Evolutionary conservation across 2,797 vertebrate species (phyloP), one percentile per base, ranked within the genome.

Genomic region (Setipinna tenuifilis): DNA sequence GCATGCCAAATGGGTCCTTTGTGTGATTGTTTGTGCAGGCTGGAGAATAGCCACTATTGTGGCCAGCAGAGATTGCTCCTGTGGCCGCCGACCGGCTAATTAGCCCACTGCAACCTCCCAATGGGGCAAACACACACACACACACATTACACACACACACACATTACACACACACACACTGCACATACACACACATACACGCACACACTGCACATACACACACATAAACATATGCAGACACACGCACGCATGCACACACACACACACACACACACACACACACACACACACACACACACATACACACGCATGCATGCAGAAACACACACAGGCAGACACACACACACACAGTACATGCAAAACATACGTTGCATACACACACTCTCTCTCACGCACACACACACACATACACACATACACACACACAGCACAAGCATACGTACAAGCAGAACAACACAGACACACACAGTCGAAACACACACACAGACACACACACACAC

Each of bases 41-140:
- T 93, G 90, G 92, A 93, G 91, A 90, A 90, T 84, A 91, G 91
- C 89, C 90, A 90, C 89, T 90, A 93, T 94, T 95, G 93, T 95
- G 90, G 35, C 35, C 2, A 91, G 87, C n/a, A 83, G 90, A 91
- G 91, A 93, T 91, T 94, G 92, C 88, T 93, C 92, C 83, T 89
- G 91, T 85, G 88, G 89, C 89, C 25, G 86, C 90, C 91, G 91
- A 94, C 88, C 91, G 85, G 86, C 91, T 94, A 94, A 96, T 95
- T 94, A 93, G 87, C 58, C 65, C 65, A 71, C 12, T 71, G 12
- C 65, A 31, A 28, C 25, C 28, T 5, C 61, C 28, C 65, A 4
- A 68, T 41, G 35, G 35, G 25, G 2, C 50, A 11, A 0, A 6
- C 50, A 2, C 10, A 54, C 3, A 54, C 50, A 54, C 3, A 54